A percentile compares a stretch with the other conserved stretches of the same genome.
phyloP scores from a whole-genome alignment of 2,888 invertebrate genomes.

The Dyspetes luteomarginatus region DNA sequence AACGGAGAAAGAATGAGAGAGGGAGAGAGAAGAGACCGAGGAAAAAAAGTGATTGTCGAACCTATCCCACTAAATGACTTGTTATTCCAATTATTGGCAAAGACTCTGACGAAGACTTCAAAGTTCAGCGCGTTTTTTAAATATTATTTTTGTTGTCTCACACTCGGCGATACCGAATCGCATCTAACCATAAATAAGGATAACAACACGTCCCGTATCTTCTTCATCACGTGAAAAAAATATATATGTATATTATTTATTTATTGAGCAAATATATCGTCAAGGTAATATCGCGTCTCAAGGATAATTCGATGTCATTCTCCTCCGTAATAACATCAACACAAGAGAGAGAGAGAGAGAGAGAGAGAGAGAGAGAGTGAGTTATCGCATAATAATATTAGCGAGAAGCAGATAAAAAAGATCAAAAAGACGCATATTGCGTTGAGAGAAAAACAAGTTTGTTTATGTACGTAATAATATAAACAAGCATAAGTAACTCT shows the following conservation, averaged over 20 bases:
- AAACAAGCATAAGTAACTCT: background rate
- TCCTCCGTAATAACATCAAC: slow-evolving; percentile 52
- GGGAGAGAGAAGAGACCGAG: background rate
- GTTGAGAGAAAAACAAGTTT: slow-evolving; percentile 14
- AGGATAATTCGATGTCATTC: slow-evolving; percentile 60
- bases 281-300: slow-evolving; percentile 59
- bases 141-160: slow-evolving; percentile 56
- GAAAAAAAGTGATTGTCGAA: slow-evolving; percentile 34
- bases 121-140: slow-evolving; percentile 57
- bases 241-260: slow-evolving; percentile 21
- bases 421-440: slow-evolving; percentile 12
- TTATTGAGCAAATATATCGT: slow-evolving; percentile 44
- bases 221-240: slow-evolving; percentile 12
- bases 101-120: slow-evolving; percentile 11
- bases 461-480: slow-evolving; percentile 2
- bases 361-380: too few relatives aligned
- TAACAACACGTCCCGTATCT: slow-evolving; percentile 24
- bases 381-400: slow-evolving; percentile 50
- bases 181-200: slow-evolving; percentile 2
- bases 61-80: slow-evolving; percentile 60
- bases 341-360: too few relatives aligned
- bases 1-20: background rate
- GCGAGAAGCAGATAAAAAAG: slow-evolving; percentile 13
- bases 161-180: slow-evolving; percentile 10
- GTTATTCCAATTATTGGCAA: slow-evolving; percentile 45